A percentile compares a stretch with the other conserved stretches of the same genome.
Evolutionary conservation across 2,888 invertebrate genomes (phyloP).

Genomic region (Tanypteryx hageni): DNA sequence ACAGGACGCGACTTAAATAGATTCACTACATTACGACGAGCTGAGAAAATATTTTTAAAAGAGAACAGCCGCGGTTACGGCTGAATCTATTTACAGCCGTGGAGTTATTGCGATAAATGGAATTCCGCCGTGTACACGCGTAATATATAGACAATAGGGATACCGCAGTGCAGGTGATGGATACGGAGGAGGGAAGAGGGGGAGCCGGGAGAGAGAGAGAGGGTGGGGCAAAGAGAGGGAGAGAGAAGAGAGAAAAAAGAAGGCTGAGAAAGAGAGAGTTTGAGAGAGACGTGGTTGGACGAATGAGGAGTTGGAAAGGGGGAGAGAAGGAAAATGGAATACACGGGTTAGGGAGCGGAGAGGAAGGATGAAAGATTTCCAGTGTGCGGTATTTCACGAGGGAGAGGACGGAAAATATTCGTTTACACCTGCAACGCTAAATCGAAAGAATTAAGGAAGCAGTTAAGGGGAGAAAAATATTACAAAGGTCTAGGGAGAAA

Average conservation of each 20-base stretch:
- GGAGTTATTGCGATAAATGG: not conserved
- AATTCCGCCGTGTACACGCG: conserved; percentile 29
- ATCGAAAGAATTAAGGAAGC: conserved; percentile 24
- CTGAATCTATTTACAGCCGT: not conserved
- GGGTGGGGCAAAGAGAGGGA: not conserved
- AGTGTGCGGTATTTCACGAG: not conserved
- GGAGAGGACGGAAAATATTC: not conserved
- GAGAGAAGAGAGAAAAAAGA: not conserved
- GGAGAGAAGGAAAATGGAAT: not conserved
- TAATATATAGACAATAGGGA: conserved; percentile 60
- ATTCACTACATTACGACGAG: too few species aligned
- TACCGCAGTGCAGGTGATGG: conserved; percentile 63
- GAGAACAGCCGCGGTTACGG: not conserved
- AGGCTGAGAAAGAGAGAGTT: not conserved
- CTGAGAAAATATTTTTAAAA: not conserved
- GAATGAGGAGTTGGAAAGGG: not conserved
- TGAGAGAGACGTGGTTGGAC: not conserved
- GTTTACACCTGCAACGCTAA: conserved; percentile 19
- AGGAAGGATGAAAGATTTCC: not conserved
- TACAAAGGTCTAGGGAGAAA: not conserved
- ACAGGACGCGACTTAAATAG: too few species aligned
- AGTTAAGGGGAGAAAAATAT: not conserved
- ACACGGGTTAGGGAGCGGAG: not conserved
- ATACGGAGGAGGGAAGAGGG: conserved; percentile 38
- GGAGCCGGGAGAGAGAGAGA: not conserved